Base-by-base conservation (phyloP, 2,888 invertebrate genomes). In the Caenorhabditis afra region DNA sequence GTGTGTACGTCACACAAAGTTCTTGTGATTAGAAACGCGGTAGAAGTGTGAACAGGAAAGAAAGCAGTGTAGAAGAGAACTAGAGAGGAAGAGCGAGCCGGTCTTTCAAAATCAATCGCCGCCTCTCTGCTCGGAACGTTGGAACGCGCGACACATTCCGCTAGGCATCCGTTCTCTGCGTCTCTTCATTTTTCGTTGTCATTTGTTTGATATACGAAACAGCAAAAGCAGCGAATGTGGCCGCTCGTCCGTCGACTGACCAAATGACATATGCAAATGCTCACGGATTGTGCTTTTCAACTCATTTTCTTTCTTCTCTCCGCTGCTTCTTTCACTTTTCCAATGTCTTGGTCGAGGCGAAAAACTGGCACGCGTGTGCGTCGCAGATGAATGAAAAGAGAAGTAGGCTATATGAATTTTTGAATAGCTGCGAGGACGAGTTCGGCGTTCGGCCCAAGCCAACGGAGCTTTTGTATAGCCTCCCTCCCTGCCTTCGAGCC, bases 221-320 rank as follows among this genome's bases (percentile, higher is more conserved):
- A 44, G 61, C 70, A 70, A 61, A 70, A 23, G 53, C 61, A 41
- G 45, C 45, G 59, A 70, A 59, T 29, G 59, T 52, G 49, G 45
- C 52, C 50, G 18, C 18, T 20, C 29, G 29, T 58, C 58, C 45
- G 44, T 44, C 49, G 22, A 57, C 53, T 35, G 58, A 47, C 49
- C 59, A 52, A 52, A 50, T 61, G 59, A 68, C 59, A 70, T 70
- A 70, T 70, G 70, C 61, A 70, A 70, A 70, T 70, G 61, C 52
- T 37, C 0, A 41, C 14, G 50, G 16, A 35, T 37, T 20, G 8
- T 20, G 50, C 44, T 59, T 39, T 55, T 53, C 18, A 37, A 18
- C 8, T 45, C 12, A 41, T 44, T 18, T 50, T 41, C 20, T 49
- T 57, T 5, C 58, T 1, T 8, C 12, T 16, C n/a, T 18, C 55